Percentiles rank a stretch among this genome's conserved stretches.
Conservation (phyloP, 1,140 invertebrate species). For the Nasonia vitripennis region DNA sequence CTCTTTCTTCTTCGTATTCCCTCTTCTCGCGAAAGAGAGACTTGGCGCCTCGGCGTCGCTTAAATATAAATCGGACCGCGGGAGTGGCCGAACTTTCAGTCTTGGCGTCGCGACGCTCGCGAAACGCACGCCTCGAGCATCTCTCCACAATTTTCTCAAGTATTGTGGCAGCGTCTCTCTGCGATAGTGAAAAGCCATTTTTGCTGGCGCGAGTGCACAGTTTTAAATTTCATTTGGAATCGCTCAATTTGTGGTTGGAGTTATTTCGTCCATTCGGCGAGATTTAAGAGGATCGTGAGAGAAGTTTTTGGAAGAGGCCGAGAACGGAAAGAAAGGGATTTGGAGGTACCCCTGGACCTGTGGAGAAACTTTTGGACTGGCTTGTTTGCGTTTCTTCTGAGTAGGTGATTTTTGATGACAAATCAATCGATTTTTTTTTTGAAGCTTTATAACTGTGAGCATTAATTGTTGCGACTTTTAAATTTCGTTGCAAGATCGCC, state of each 20-base stretch:
- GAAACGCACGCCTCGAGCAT: constrained; percentile 44
- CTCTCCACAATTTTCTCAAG: not conserved
- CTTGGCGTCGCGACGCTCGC: constrained; percentile 67
- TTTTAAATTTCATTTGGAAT: not conserved
- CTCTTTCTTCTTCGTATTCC: not conserved
- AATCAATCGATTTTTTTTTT: too few species aligned
- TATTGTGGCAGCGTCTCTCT: not conserved
- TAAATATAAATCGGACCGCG: constrained; percentile 72
- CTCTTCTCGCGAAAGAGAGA: constrained; percentile 51
- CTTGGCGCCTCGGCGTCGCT: constrained; percentile 59
- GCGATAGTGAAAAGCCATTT: not conserved
- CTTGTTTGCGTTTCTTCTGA: not conserved
- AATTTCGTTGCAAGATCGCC: too few species aligned
- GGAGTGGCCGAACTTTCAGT: constrained; percentile 68
- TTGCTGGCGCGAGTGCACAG: not conserved
- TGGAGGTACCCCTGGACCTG: not conserved
- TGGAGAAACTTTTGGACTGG: not conserved
- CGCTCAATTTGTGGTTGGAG: not conserved
- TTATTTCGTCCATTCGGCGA: not conserved
- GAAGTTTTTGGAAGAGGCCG: not conserved
- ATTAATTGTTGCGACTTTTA: too few species aligned
- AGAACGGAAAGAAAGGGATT: too few species aligned
- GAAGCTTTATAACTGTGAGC: too few species aligned
- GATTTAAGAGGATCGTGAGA: too few species aligned
- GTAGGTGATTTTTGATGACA: not conserved